Evolutionary conservation across 1,140 invertebrate genomes (phyloP).

Genomic region (Cydia fagiglandana): DNA sequence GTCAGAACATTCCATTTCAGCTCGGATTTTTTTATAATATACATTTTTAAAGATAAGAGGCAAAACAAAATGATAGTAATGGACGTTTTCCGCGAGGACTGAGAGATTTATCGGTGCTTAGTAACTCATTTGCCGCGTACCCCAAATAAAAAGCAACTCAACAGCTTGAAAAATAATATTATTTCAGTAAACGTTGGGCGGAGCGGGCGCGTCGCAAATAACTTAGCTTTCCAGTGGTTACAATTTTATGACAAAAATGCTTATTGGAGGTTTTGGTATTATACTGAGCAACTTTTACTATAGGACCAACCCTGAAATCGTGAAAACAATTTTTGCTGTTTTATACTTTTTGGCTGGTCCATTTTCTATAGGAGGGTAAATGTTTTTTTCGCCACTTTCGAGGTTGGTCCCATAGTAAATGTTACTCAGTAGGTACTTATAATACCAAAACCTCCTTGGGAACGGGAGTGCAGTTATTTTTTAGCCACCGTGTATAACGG

Average conservation of each 20-base stretch:
- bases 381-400: too few species aligned
- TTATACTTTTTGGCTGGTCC: too few species aligned
- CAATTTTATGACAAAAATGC: neutral
- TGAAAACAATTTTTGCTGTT: too few species aligned
- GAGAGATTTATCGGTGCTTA: slow-evolving; percentile 65
- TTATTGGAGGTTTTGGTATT: too few species aligned
- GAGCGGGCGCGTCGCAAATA: slow-evolving; percentile 36
- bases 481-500: neutral
- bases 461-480: too few species aligned
- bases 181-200: slow-evolving; percentile 51
- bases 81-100: slow-evolving; percentile 44
- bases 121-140: slow-evolving; percentile 60
- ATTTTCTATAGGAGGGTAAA: too few species aligned
- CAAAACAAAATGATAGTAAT: slow-evolving; percentile 51
- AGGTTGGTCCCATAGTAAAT: too few species aligned
- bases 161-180: slow-evolving; percentile 62
- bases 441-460: too few species aligned
- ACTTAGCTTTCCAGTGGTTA: neutral
- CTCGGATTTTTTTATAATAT: neutral
- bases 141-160: slow-evolving; percentile 62
- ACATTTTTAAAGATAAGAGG: slow-evolving; percentile 18
- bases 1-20: neutral
- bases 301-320: too few species aligned
- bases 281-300: too few species aligned
- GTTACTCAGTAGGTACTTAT: too few species aligned